These are phyloP conservation scores for Platysteira castanea DNA, from an alignment of 2,113 vertebrate species.

Conservation along the genomic window DNA sequence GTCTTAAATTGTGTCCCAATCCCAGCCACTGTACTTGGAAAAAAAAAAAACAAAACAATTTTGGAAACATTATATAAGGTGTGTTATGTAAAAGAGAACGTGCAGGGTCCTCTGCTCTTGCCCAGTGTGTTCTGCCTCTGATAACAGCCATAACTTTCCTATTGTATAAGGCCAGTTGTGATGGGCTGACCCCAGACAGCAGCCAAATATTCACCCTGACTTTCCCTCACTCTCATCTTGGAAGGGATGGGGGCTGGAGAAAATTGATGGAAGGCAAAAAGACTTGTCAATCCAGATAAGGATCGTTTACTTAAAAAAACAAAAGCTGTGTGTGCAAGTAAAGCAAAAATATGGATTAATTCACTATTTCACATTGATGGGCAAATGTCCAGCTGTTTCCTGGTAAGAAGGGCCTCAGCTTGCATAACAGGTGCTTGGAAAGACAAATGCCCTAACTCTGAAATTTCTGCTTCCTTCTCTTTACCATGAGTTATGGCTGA, in stretches of 20 bases:
- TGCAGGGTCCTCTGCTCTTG: neutral
- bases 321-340: neutral
- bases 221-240: neutral
- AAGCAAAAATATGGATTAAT: neutral
- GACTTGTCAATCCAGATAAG: fast-evolving
- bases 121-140: neutral
- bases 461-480: neutral
- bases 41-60: neutral
- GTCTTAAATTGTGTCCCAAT: neutral
- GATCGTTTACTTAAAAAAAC: neutral
- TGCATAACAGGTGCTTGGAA: neutral
- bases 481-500: neutral
- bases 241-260: fast-evolving
- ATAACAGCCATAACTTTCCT: neutral
- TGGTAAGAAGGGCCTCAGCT: neutral
- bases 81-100: fast-evolving
- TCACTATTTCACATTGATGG: neutral
- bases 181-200: neutral
- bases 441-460: neutral
- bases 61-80: neutral
- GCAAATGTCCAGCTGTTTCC: neutral
- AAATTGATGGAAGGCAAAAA: neutral
- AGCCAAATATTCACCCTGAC: neutral
- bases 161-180: neutral
- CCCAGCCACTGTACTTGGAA: neutral